Percentiles rank a stretch among this genome's conserved stretches.
Evolutionary conservation across 2,888 invertebrate species (phyloP).

Genomic region (Crematogaster levior): DNA sequence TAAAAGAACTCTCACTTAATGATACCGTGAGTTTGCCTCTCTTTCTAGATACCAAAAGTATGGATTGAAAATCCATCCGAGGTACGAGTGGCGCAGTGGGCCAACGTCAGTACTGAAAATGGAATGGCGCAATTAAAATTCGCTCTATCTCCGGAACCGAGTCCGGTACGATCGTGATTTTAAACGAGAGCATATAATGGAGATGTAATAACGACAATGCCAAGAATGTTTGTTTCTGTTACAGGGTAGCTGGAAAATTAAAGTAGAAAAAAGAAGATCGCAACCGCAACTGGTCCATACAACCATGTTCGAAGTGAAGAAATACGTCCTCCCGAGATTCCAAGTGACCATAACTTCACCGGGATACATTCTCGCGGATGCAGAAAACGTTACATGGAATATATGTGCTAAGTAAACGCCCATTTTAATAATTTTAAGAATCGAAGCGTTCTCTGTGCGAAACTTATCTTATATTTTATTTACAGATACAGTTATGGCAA

Average conservation of each 20-base stretch:
- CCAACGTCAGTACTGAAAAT: constrained; percentile 87
- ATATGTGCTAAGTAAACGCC: constrained; percentile 87
- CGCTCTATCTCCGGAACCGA: constrained; percentile 85
- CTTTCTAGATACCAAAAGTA: constrained; percentile 88
- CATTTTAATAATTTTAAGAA: constrained; percentile 1
- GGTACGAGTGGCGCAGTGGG: constrained; percentile 89
- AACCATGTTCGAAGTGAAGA: constrained; percentile 86
- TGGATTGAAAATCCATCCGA: constrained; percentile 90
- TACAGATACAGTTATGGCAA: constrained; percentile 88
- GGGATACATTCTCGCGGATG: constrained; percentile 86
- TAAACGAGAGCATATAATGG: background rate
- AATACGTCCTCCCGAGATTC: constrained; percentile 88
- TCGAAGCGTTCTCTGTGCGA: background rate
- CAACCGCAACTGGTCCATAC: constrained; percentile 82
- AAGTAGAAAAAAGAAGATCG: constrained; percentile 81
- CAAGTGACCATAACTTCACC: constrained; percentile 87
- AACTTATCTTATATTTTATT: background rate
- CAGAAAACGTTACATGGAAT: constrained; percentile 85
- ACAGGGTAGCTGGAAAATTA: constrained; percentile 87
- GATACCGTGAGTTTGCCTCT: background rate
- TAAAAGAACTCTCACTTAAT: background rate
- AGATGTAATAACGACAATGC: background rate
- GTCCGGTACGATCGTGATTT: constrained; percentile 69
- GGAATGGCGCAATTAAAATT: constrained; percentile 88
- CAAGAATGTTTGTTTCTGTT: background rate